Evolutionary conservation across 37 sponge, comb jelly and placozoan species (phyloP).

Genomic region (Diacarnus erythraeanus): DNA sequence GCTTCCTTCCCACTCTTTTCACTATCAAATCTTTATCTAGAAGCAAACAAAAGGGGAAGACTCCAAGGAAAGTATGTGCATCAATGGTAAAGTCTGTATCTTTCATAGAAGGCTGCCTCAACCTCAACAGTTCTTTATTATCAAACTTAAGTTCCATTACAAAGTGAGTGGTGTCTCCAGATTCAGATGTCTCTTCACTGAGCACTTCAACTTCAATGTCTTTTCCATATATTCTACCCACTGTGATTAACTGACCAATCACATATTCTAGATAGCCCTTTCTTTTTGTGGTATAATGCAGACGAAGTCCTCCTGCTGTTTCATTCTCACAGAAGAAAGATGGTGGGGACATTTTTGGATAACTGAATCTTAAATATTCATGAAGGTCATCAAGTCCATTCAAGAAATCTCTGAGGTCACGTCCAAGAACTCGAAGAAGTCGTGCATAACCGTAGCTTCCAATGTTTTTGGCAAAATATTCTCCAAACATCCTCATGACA

Average conservation of each 20-base stretch:
- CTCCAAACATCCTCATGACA: constrained; percentile 61
- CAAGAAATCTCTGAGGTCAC: constrained; percentile 64
- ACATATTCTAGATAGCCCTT: constrained; percentile 49
- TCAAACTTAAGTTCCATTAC: constrained; percentile 55
- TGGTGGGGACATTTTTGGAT: constrained; percentile 68
- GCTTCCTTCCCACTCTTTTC: constrained; percentile 21
- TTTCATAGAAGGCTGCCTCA: background rate
- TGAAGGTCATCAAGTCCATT: constrained; percentile 66
- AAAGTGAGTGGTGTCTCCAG: constrained; percentile 18
- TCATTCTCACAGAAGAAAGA: constrained; percentile 59
- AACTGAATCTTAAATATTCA: constrained; percentile 64
- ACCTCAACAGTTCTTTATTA: constrained; percentile 25
- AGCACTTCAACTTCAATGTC: constrained; percentile 16
- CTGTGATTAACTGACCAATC: constrained; percentile 56
- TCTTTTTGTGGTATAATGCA: constrained; percentile 62
- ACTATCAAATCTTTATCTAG: constrained; percentile 45
- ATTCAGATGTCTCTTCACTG: background rate
- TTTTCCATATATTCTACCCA: constrained; percentile 57
- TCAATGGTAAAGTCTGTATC: background rate
- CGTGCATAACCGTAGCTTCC: constrained; percentile 71
- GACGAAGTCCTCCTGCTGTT: constrained; percentile 38
- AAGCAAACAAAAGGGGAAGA: constrained; percentile 70
- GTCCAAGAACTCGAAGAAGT: constrained; percentile 59
- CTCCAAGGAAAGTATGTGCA: constrained; percentile 28
- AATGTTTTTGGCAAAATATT: constrained; percentile 56